Conservation (phyloP, 2,113 vertebrate genomes). For the Parus major region DNA sequence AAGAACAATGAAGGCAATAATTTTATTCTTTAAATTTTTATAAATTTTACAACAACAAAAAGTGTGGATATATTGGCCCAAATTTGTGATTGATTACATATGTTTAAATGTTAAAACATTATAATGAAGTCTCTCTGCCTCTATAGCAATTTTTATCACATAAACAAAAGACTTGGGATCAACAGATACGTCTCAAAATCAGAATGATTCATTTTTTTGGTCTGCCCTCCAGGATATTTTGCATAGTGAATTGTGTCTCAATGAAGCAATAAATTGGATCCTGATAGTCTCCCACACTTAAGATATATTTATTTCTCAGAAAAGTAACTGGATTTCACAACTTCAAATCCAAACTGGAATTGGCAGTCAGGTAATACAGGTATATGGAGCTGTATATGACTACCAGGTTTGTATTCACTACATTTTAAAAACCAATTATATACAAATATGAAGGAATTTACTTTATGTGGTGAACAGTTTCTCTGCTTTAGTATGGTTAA, state of each 20-base stretch:
- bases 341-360: not conserved
- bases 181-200: not conserved
- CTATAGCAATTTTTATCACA: not conserved
- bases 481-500: not conserved
- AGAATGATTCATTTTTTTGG: not conserved
- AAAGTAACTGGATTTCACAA: not conserved
- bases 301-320: not conserved
- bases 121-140: not conserved
- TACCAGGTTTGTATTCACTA: not conserved
- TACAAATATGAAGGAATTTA: not conserved
- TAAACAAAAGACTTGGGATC: not conserved
- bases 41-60: not conserved
- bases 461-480: not conserved
- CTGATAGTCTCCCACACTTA: not conserved
- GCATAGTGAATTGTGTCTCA: not conserved
- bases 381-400: not conserved
- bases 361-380: too few species aligned
- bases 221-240: not conserved
- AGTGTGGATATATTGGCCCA: not conserved
- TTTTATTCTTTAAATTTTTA: not conserved
- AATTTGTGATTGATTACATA: not conserved
- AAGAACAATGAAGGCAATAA: not conserved
- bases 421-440: accelerated
- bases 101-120: not conserved
- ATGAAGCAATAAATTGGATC: not conserved